Base-by-base conservation (phyloP, 2,888 invertebrate species). In the Antheraea yamamai region DNA sequence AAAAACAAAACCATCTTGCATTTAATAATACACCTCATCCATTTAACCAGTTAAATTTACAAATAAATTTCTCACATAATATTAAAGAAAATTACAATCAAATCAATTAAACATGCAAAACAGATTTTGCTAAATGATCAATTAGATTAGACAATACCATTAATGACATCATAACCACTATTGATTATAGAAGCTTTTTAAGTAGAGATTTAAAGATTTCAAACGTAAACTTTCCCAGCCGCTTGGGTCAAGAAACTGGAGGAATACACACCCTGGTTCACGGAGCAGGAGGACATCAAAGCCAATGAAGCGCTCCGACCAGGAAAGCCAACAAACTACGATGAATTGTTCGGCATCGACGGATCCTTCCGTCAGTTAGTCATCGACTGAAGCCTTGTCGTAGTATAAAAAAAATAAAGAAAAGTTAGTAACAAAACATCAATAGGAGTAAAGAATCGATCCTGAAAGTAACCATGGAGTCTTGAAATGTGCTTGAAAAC, bases 331-430 rank as follows among this genome's bases (percentile, higher is more conserved):
- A 98, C 97, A 87, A 98, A 97, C 81, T 96, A 97, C 80, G 97
- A 98, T 81, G 98, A 98, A 85, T 95, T 98, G 6, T 98, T 98
- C 84, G 98, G 98, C n/a, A 96, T 98, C 84, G 98, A 98, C 84
- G 98, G 98, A 66, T 97, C 98, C 73, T 98, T 98, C 95, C 96
- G 98, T 84, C 97, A 98, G 90, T 93, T 98, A 76, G 96, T 96
- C 83, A 98, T 98, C 84, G 98, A 98, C 94, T 98, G 90, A 82
- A 74, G 61, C 68, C 10, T 26, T 30, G 66, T 74, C 58, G 51
- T 14, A 74, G n/a, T 61, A 35, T 64, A 26, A 66, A 16, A 66
- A 0, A 4, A 26, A 74, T 55, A 75, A 76, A 77, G 75, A 66
- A 72, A 66, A 55, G 52, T 73, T 70, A 70, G 70, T 70, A 39